Conservation (phyloP, 2,888 invertebrate species). For the Clepsis dumicolana region DNA sequence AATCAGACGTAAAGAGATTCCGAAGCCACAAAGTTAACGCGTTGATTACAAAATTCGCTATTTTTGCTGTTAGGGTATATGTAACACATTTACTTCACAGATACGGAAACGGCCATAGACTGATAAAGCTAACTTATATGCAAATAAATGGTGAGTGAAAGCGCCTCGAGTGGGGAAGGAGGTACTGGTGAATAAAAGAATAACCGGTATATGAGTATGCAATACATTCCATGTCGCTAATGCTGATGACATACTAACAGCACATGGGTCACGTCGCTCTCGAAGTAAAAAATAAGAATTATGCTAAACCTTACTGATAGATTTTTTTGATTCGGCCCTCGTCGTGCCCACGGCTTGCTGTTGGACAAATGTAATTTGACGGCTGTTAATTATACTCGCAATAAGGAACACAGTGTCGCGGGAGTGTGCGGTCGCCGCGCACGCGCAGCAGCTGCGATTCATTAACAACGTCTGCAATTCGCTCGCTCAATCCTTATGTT, state of each 20-base stretch:
- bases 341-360: neutral
- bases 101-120: slow-evolving; percentile 20
- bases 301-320: neutral
- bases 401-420: neutral
- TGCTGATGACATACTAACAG: slow-evolving; percentile 54
- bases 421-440: neutral
- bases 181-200: slow-evolving; percentile 57
- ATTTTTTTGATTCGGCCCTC: neutral
- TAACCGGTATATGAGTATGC: slow-evolving; percentile 54
- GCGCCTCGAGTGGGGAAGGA: slow-evolving; percentile 50
- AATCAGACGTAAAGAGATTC: neutral
- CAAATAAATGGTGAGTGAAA: slow-evolving; percentile 64
- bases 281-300: slow-evolving; percentile 15
- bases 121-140: slow-evolving; percentile 49
- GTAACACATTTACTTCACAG: neutral
- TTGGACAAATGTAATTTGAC: neutral
- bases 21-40: neutral
- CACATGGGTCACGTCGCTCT: slow-evolving; percentile 43
- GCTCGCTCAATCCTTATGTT: neutral
- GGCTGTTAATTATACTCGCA: neutral
- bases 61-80: neutral
- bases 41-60: neutral
- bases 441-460: neutral
- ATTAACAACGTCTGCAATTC: neutral
- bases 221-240: slow-evolving; percentile 47